Base-by-base conservation (phyloP, 2,113 vertebrate genomes). In the Proterorhinus semilunaris region DNA sequence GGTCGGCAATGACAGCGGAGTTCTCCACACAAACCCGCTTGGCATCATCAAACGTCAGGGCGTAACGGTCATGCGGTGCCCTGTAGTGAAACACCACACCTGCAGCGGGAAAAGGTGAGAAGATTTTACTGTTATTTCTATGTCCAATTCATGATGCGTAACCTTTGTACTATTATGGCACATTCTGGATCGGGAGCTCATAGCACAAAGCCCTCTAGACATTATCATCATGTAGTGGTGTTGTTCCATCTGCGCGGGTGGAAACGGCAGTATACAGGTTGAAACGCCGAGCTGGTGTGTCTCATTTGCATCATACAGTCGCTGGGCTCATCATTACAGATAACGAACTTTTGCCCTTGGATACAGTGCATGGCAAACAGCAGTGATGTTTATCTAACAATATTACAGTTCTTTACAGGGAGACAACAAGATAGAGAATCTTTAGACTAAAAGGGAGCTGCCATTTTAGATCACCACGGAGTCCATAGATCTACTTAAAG, bases 11-110 rank as follows among this genome's bases (percentile, higher is more conserved):
- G 71, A 62, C 59, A 0, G 93, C 97, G 0, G 96, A 96, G 89
- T 96, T 96, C 80, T 95, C 94, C 16, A 75, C 15, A 8, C 97
- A 98, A 67, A 96, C 95, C 0, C 88, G 91, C 65, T 90, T 91
- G 16, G 97, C 97, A 0, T 94, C 93, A 0, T 85, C 3, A 6
- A 98, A 98, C 62, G 90, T 92, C 74, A 99, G 88, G 0, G 94
- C 91, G 0, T 99, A 98, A 66, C 97, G 96, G 69, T 94, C 81
- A 13, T 93, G 93, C n/a, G 92, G 93, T 0, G 95, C 94, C 1
- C 97, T 94, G 87, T 98, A 99, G 78, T 99, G 97, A 87, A 98
- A 99, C 10, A 98, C 94, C 0, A 96, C 94, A 8, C 97, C 96
- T 98, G 81, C 58, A 44, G 66, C 44, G 3, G 7, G 50, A 12